Evolutionary conservation across 2,113 vertebrate genomes (phyloP).

Genomic region (Pterocles gutturalis): DNA sequence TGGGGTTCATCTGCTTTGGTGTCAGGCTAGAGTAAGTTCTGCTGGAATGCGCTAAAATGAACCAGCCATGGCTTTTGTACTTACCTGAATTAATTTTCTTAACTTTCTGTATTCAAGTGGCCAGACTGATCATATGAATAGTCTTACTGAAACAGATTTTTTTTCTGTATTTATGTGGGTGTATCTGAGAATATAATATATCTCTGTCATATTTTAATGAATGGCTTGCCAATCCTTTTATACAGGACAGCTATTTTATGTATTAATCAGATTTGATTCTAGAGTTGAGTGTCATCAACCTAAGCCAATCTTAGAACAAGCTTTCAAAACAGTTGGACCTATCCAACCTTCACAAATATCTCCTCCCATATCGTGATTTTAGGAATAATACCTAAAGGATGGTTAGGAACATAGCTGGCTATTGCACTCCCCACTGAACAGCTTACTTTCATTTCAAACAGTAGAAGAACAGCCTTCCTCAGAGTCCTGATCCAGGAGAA

Average conservation of each 20-base stretch:
- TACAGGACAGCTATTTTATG: neutral
- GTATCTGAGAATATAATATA: neutral
- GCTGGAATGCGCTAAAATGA: neutral
- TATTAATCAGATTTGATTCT: constrained; percentile 4
- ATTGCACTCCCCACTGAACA: neutral
- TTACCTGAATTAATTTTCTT: neutral
- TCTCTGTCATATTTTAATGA: neutral
- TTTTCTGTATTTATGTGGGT: neutral
- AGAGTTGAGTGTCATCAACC: neutral
- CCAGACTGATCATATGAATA: neutral
- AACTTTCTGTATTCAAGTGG: neutral
- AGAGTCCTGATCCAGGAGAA: neutral
- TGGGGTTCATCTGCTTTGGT: neutral
- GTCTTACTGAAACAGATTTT: neutral
- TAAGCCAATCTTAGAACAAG: neutral
- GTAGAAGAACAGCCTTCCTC: neutral
- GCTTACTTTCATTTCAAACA: neutral
- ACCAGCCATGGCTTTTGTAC: neutral
- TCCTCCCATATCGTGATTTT: neutral
- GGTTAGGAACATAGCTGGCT: neutral
- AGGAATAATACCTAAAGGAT: neutral
- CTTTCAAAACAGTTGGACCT: neutral
- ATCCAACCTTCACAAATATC: neutral
- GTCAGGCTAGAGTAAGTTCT: neutral
- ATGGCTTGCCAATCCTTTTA: neutral